Base-by-base conservation (phyloP, 2,888 invertebrate genomes). In the Perithous albicinctus region DNA sequence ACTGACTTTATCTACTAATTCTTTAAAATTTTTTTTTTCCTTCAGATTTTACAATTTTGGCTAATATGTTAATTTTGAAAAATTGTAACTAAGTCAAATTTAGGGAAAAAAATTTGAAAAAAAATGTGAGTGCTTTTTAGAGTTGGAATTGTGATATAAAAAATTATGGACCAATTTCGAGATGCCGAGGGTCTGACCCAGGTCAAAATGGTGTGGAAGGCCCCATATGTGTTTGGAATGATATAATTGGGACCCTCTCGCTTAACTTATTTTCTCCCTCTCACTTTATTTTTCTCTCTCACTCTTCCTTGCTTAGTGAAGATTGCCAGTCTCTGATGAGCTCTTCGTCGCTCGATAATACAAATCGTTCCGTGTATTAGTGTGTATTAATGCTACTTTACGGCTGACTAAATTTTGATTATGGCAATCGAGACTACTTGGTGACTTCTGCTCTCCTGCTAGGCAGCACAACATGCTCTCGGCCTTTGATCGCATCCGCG, bases 401-500 rank as follows among this genome's bases (percentile, higher is more conserved):
- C 7, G 10, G 38, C n/a, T 23, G 32, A 51, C 51, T 7, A 32
- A 54, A 12, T 70, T 46, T 26, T 35, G 26, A 56, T 70, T 70
- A 23, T 56, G 67, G 67, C 67, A 56, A 41, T 70, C 69, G 26
- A 15, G 26, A 15, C 54, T n/a, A n/a, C n/a, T 26, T 12, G 3
- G n/a, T 69, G 79, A 69, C 79, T 67, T 79, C 38, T 69, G 69
- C 69, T 74, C 74, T 66, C 32, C 0, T 8, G 18, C 20, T 32
- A 6, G 20, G 46, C 2, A 1, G 41, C 10, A 1, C 32, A 10
- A 35, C 8, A 15, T 23, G 18, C 35, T 18, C 29, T 18, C 69
- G 79, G 74, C 79, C 74, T 79, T 63, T 74, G 74, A 69, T 74
- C 73, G 59, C 41, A 1, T 6, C 18, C 7, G 46, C 8, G 5